phyloP scores from a whole-genome alignment of 2,888 invertebrate species.

The Sussaba pulchella region DNA sequence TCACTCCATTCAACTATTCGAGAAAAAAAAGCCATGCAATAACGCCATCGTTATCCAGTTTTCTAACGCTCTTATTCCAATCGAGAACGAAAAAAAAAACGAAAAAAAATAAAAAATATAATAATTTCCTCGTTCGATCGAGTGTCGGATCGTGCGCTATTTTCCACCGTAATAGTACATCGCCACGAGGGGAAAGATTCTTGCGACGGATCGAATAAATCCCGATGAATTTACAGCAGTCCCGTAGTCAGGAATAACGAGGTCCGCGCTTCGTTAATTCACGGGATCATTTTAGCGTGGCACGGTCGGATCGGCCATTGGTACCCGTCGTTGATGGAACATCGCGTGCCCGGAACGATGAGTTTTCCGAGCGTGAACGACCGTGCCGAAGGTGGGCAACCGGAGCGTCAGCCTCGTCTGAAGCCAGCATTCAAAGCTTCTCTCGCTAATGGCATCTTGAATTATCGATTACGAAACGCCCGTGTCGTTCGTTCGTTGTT shows the following conservation, averaged over 20 bases:
- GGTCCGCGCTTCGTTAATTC: constrained; percentile 77
- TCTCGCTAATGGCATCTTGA: constrained; percentile 73
- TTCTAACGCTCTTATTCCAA: constrained; percentile 1
- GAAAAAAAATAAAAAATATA: not conserved
- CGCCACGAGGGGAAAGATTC: not conserved
- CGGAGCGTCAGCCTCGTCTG: not conserved
- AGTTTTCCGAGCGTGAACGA: constrained; percentile 51
- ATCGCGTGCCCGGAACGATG: constrained; percentile 61
- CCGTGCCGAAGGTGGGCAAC: constrained; percentile 21
- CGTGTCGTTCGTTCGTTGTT: constrained; percentile 61
- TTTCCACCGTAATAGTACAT: not conserved
- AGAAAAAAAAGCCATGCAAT: not conserved
- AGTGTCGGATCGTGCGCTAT: constrained; percentile 36
- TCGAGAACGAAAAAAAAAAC: constrained; percentile 4
- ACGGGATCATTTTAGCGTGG: constrained; percentile 72
- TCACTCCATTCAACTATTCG: too few species aligned
- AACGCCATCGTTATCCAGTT: constrained; percentile 18
- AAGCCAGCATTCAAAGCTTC: constrained; percentile 47
- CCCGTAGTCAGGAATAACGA: constrained; percentile 53
- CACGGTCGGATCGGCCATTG: constrained; percentile 65
- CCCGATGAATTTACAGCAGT: constrained; percentile 54
- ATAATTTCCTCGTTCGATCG: constrained; percentile 24
- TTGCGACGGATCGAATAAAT: not conserved
- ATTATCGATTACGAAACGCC: constrained; percentile 70
- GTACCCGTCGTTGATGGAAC: constrained; percentile 59